phyloP scores from a whole-genome alignment of 2,797 vertebrate genomes.

The Argyrosomus regius region DNA sequence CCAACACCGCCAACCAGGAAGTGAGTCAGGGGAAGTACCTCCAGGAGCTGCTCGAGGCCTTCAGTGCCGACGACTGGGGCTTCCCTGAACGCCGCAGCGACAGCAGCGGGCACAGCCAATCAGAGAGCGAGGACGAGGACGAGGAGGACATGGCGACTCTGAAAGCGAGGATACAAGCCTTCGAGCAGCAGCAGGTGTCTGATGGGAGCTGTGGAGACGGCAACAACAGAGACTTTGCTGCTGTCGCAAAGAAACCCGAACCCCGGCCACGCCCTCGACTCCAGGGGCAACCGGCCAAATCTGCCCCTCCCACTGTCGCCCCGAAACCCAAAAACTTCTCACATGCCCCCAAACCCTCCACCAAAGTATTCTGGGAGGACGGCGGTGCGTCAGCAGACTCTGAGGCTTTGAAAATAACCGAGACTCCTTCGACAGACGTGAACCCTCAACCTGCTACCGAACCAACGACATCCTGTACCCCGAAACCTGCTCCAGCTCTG shows the following conservation, averaged over 20 bases:
- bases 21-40: conserved; percentile 77
- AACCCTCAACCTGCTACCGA: conserved; percentile 37
- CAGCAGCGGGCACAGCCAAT: conserved; percentile 66
- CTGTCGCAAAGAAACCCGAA: conserved; percentile 85
- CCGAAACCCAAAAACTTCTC: conserved; percentile 78
- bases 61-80: conserved; percentile 78
- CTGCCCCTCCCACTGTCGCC: conserved; percentile 71
- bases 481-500: conserved; percentile 9
- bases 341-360: conserved; percentile 84
- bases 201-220: conserved; percentile 71
- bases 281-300: conserved; percentile 78
- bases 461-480: not conserved
- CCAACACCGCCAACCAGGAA: not conserved
- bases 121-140: conserved; percentile 66
- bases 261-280: conserved; percentile 87
- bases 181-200: conserved; percentile 82
- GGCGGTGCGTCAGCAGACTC: not conserved
- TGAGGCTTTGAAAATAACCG: not conserved
- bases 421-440: not conserved
- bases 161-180: conserved; percentile 90
- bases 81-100: conserved; percentile 59
- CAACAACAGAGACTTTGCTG: conserved; percentile 7
- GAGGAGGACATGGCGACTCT: conserved; percentile 79
- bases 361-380: conserved; percentile 85
- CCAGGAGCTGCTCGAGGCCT: conserved; percentile 85